Evolutionary conservation across 1,140 invertebrate genomes (phyloP), one percentile per base, ranked within the genome.

Genomic region (Ceratitis capitata): DNA sequence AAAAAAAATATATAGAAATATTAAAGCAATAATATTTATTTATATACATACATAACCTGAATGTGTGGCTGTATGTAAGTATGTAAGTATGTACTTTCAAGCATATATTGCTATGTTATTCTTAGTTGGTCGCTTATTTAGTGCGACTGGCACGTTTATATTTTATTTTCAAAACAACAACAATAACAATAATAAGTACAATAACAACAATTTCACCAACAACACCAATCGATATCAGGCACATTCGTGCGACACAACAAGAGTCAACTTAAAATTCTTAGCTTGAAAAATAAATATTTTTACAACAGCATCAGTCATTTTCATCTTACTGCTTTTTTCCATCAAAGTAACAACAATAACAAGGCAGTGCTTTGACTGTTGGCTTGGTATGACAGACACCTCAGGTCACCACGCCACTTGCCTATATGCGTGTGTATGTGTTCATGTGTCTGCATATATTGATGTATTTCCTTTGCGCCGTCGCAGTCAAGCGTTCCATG

Each of bases 201-300:
- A 14, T 12, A 69, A 69, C 64, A 74, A 5, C 39, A 32, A n/a
- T 10, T n/a, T 2, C 45, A 78, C 45, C 42, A 45, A 39, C 23
- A 78, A 9, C 6, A 12, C 10, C 6, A 23, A 32, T 78, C n/a
- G 14, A 78, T 42, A 45, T 23, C n/a, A n/a, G n/a, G n/a, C n/a
- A n/a, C n/a, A n/a, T n/a, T n/a, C n/a, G n/a, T n/a, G n/a, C n/a
- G n/a, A n/a, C n/a, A 64, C 29, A 39, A 84, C 89, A 89, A 88
- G 89, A 89, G 87, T 88, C 69, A 89, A 91, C 90, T 91, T 91
- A 89, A 91, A 91, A 91, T 91, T 91, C 90, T 91, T 89, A 91
- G 88, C 88, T 91, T 90, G 90, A 89, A 91, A 90, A 91, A 90
- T 90, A 90, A 91, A 91, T 91, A 91, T 91, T 91, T 91, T 91